Conservation (phyloP, 2,797 vertebrate species). For the Gallirallus australis region DNA sequence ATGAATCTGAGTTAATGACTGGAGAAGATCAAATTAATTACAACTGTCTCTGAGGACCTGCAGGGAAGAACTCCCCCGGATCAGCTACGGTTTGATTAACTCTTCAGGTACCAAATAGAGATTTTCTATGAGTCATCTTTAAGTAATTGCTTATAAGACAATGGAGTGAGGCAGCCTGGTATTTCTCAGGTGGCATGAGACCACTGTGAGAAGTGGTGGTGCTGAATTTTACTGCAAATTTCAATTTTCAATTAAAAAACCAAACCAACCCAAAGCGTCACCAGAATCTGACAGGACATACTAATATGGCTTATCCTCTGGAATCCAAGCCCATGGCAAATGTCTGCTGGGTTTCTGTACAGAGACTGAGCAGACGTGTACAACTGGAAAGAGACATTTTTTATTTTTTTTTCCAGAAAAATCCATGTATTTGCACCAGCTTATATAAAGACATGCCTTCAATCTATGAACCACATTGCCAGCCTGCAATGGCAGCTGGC, state of each 20-base stretch:
- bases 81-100: constrained; percentile 78
- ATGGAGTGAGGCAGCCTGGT: not conserved
- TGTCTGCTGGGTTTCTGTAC: not conserved
- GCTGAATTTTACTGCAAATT: not conserved
- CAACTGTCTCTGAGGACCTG: constrained; percentile 79
- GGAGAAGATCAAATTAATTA: constrained; percentile 88
- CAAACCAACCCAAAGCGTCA: not conserved
- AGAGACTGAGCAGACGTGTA: not conserved
- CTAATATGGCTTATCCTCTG: not conserved
- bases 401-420: not conserved
- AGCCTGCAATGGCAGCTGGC: not conserved
- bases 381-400: not conserved
- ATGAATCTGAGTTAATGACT: constrained; percentile 84
- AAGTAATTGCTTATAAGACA: not conserved
- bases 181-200: not conserved
- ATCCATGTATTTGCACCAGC: not conserved
- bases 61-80: constrained; percentile 73
- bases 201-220: not conserved
- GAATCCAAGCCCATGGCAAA: not conserved
- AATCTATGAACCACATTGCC: not conserved
- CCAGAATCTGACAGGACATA: not conserved
- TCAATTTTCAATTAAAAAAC: not conserved
- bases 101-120: constrained; percentile 57
- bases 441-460: not conserved
- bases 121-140: constrained; percentile 12